Conservation (phyloP, 2,888 invertebrate genomes). For the Machimus rusticus region DNA sequence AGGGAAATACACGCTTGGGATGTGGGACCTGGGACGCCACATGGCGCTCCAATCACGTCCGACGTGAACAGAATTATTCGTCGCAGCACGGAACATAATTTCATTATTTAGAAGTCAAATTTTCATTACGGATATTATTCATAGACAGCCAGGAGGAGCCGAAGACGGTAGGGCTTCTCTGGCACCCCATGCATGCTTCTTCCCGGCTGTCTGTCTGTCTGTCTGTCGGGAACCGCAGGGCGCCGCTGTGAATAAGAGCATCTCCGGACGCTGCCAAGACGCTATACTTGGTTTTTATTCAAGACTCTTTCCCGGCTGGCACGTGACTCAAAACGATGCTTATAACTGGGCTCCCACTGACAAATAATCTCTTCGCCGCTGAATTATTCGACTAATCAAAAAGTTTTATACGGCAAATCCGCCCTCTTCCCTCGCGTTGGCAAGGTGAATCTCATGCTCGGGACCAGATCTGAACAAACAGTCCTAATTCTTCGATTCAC, state of each 20-base stretch:
- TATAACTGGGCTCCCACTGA: background rate
- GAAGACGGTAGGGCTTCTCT: background rate
- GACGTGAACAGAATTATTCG: conserved; percentile 39
- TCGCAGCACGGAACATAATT: conserved; percentile 39
- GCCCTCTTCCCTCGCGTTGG: background rate
- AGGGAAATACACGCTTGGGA: background rate
- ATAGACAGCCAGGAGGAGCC: conserved; percentile 27
- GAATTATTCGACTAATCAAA: conserved; percentile 25
- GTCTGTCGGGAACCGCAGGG: background rate
- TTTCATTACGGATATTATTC: conserved; percentile 42
- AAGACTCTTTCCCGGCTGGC: conserved; percentile 1
- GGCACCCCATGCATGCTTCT: background rate
- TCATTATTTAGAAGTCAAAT: conserved; percentile 42
- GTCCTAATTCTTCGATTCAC: background rate
- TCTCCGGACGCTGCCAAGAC: background rate
- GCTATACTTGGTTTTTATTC: background rate
- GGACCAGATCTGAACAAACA: background rate
- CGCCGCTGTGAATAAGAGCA: background rate
- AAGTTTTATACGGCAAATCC: conserved; percentile 5
- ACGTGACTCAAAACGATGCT: conserved; percentile 29
- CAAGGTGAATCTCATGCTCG: background rate
- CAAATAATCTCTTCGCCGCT: background rate
- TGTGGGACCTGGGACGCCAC: background rate
- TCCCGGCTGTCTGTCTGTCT: background rate
- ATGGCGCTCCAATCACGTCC: conserved; percentile 35